Evolutionary conservation across 2,113 vertebrate species (phyloP).

Genomic region (Maccullochella peelii): DNA sequence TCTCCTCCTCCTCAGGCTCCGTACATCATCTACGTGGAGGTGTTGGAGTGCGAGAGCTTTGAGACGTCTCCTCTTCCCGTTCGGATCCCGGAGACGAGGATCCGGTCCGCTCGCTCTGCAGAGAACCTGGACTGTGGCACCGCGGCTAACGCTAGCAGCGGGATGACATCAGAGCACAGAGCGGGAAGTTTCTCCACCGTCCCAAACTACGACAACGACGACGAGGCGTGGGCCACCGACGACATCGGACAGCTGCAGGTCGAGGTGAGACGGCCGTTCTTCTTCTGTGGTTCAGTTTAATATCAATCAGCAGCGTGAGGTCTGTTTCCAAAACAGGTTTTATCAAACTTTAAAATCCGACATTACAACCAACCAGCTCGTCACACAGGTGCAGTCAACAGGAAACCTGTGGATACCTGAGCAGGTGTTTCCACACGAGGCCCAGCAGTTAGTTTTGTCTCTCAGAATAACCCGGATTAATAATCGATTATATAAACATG

Average conservation of each 20-base stretch:
- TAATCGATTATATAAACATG: too few relatives aligned
- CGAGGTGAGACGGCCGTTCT: conserved; percentile 75
- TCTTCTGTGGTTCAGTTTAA: not conserved
- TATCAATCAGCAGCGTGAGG: too few relatives aligned
- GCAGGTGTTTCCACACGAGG: too few relatives aligned
- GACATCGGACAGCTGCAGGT: conserved; percentile 97
- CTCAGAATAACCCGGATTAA: too few relatives aligned
- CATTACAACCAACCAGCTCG: too few relatives aligned
- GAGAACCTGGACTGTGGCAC: conserved; percentile 91
- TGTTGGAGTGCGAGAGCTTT: conserved; percentile 94
- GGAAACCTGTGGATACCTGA: too few relatives aligned
- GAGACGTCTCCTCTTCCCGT: conserved; percentile 90
- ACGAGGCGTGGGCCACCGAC: conserved; percentile 96
- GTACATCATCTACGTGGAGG: conserved; percentile 96
- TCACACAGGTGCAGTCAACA: too few relatives aligned
- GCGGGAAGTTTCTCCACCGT: conserved; percentile 92
- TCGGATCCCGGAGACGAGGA: conserved; percentile 94
- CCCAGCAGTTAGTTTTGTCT: too few relatives aligned
- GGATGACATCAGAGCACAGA: conserved; percentile 87
- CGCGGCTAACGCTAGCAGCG: not conserved
- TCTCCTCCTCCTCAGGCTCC: conserved; percentile 85
- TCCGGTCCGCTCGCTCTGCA: conserved; percentile 91
- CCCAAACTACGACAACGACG: conserved; percentile 96
- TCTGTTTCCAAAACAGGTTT: too few relatives aligned
- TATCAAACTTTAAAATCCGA: too few relatives aligned